Conservation (phyloP, 2,797 vertebrate species). For the Euphonia xanthogaster region DNA sequence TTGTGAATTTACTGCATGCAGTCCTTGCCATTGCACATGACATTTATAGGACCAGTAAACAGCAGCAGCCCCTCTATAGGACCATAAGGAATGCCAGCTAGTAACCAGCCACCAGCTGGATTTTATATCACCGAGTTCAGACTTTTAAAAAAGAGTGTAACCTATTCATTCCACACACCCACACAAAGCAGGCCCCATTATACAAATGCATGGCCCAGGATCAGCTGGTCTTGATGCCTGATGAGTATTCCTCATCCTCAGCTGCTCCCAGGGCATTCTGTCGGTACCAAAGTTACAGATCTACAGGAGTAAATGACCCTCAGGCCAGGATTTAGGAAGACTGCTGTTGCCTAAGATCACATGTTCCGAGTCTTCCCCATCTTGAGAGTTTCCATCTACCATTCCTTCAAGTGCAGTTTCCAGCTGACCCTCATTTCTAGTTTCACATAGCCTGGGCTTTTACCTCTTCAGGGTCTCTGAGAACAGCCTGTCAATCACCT, state of each 20-base stretch:
- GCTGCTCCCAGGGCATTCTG: neutral
- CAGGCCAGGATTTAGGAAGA: neutral
- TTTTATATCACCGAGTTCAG: neutral
- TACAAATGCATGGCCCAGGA: neutral
- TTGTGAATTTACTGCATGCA: neutral
- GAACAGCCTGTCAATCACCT: neutral
- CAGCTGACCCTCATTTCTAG: neutral
- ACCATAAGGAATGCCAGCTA: neutral
- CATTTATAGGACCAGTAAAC: neutral
- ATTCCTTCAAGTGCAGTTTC: neutral
- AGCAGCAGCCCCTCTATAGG: neutral
- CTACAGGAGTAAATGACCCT: neutral
- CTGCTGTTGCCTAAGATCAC: neutral
- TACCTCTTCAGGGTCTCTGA: neutral
- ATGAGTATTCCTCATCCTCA: neutral
- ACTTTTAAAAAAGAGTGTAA: neutral
- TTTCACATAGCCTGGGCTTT: neutral
- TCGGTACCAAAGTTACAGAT: neutral
- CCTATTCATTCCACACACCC: neutral
- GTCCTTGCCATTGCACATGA: neutral
- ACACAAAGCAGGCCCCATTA: neutral
- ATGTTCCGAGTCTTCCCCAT: fast-evolving
- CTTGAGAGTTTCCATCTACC: neutral
- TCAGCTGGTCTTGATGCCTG: neutral
- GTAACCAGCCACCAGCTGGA: neutral